Conservation (phyloP, 2,113 vertebrate genomes). For the Cynopterus brachyotis region DNA sequence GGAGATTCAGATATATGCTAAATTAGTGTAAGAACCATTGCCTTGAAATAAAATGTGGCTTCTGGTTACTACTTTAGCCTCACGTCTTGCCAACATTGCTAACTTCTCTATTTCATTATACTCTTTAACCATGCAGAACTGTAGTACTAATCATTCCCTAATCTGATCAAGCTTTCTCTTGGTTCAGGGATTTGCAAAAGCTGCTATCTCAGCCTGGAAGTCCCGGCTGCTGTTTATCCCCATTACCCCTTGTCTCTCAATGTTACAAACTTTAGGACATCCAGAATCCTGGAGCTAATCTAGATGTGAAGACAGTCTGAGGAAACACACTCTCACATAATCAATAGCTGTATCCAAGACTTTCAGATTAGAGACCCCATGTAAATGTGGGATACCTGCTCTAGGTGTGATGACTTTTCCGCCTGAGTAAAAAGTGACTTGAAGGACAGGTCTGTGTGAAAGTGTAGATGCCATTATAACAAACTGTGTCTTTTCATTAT, state of each 20-base stretch:
- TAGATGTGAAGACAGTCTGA: background rate
- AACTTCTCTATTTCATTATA: background rate
- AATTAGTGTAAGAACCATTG: background rate
- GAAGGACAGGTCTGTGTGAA: background rate
- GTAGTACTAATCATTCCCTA: background rate
- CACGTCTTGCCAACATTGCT: background rate
- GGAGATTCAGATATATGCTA: background rate
- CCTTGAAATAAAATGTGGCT: background rate
- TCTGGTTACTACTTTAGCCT: background rate
- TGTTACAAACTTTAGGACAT: background rate
- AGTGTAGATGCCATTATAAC: background rate
- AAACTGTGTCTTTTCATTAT: background rate
- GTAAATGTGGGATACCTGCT: background rate
- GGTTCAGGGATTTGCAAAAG: background rate
- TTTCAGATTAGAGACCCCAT: background rate
- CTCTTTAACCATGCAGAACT: background rate
- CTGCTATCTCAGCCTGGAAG: background rate
- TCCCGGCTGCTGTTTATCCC: background rate
- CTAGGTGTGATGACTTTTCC: background rate
- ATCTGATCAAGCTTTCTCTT: background rate
- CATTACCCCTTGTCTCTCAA: background rate
- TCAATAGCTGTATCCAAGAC: background rate
- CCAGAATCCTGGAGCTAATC: background rate
- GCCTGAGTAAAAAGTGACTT: background rate
- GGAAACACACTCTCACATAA: background rate